phyloP scores from a whole-genome alignment of 2,888 invertebrate species.

The Hyppa rectilinea region DNA sequence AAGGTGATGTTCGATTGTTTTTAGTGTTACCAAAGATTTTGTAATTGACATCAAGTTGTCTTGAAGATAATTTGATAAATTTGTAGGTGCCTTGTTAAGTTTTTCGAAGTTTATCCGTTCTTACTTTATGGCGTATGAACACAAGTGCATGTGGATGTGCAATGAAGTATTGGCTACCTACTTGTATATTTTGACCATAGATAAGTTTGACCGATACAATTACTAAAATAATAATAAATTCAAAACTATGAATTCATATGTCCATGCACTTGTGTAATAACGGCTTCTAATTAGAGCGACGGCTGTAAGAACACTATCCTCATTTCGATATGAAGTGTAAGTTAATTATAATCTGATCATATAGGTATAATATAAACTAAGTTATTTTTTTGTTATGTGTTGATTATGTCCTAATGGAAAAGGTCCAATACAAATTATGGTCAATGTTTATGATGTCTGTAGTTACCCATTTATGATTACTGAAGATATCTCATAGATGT shows the following conservation, averaged over 20 bases:
- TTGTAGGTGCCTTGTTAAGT: conserved; percentile 7
- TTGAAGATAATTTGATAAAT: neutral
- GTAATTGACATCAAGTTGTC: conserved; percentile 17
- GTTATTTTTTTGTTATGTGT: neutral
- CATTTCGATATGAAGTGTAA: neutral
- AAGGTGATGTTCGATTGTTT: conserved; percentile 9
- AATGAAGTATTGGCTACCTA: neutral
- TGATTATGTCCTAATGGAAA: neutral
- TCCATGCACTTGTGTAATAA: conserved; percentile 18
- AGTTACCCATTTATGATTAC: too few relatives aligned
- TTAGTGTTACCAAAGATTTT: conserved; percentile 19
- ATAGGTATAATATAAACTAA: too few relatives aligned
- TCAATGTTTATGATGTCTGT: neutral
- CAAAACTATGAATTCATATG: neutral
- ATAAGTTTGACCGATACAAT: too few relatives aligned
- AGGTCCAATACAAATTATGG: neutral
- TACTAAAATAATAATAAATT: too few relatives aligned
- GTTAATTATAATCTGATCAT: neutral
- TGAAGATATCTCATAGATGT: too few relatives aligned
- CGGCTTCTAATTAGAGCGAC: conserved; percentile 1
- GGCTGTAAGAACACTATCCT: neutral
- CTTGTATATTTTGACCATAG: too few relatives aligned
- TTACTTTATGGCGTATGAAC: neutral
- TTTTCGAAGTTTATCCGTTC: conserved; percentile 22
- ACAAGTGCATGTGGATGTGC: too few relatives aligned